phyloP scores from a whole-genome alignment of 2,113 vertebrate genomes.

The Oreochromis niloticus region DNA sequence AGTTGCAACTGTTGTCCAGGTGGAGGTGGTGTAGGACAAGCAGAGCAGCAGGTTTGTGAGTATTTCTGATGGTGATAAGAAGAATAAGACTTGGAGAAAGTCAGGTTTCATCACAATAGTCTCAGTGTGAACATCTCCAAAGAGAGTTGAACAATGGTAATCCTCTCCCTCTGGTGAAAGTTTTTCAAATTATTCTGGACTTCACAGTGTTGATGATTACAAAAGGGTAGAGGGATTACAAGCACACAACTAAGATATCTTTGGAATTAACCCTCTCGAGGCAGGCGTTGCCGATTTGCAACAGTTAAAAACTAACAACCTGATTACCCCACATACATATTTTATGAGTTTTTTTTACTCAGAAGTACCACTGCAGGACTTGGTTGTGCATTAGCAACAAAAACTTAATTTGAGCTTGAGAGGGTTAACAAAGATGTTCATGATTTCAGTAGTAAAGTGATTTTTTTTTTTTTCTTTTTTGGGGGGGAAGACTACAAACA shows the following conservation, averaged over 20 bases:
- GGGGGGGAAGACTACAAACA: accelerated
- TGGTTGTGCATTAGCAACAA: too few species aligned
- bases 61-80: not conserved
- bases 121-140: not conserved
- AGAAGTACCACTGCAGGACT: too few species aligned
- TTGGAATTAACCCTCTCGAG: not conserved
- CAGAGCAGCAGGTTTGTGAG: not conserved
- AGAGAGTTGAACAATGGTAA: not conserved
- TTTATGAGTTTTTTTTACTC: too few species aligned
- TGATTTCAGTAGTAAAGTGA: not conserved
- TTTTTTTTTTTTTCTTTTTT: accelerated
- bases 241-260: not conserved
- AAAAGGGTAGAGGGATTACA: accelerated
- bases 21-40: not conserved
- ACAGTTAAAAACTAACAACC: too few species aligned
- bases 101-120: not conserved
- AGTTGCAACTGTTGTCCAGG: not conserved
- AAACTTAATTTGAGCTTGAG: too few species aligned
- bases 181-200: not conserved
- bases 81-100: not conserved
- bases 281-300: too few species aligned
- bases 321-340: too few species aligned
- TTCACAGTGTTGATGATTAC: not conserved
- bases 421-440: not conserved
- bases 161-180: not conserved